These are phyloP conservation scores for Caenorhabditis inopinata DNA, from an alignment of 1,140 invertebrate genomes.

Conservation along the genomic window DNA sequence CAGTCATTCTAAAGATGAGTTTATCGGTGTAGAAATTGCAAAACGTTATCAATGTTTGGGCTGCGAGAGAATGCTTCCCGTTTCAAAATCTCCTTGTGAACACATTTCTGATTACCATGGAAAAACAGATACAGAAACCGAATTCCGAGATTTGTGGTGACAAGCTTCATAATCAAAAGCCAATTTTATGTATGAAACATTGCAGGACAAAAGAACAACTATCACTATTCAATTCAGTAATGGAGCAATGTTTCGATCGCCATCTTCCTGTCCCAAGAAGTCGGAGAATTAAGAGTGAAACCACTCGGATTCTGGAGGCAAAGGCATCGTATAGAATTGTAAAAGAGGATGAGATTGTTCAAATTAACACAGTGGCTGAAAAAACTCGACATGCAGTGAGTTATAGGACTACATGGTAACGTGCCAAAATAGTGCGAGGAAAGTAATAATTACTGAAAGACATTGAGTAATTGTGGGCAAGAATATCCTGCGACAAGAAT, in stretches of 20 bases:
- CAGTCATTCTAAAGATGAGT: not conserved
- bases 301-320: not conserved
- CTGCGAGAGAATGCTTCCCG: not conserved
- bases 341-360: not conserved
- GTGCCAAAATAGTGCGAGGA: no score
- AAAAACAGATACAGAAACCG: not conserved
- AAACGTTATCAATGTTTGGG: conserved; percentile 10
- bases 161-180: not conserved
- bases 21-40: not conserved
- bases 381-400: not conserved
- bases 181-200: not conserved
- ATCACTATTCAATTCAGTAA: not conserved
- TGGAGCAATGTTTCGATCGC: not conserved
- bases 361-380: not conserved
- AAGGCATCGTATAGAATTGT: not conserved
- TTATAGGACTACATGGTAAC: no score
- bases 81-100: conserved; percentile 15
- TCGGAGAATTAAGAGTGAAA: not conserved
- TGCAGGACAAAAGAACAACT: not conserved
- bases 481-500: no score
- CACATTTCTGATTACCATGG: not conserved
- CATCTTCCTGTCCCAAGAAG: conserved; percentile 2
- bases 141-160: not conserved
- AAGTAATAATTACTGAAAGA: no score
- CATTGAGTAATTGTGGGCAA: no score